Evolutionary conservation across 2,113 vertebrate species (phyloP), one percentile per base, ranked within the genome.

Genomic region (Hydrochoerus hydrochaeris): DNA sequence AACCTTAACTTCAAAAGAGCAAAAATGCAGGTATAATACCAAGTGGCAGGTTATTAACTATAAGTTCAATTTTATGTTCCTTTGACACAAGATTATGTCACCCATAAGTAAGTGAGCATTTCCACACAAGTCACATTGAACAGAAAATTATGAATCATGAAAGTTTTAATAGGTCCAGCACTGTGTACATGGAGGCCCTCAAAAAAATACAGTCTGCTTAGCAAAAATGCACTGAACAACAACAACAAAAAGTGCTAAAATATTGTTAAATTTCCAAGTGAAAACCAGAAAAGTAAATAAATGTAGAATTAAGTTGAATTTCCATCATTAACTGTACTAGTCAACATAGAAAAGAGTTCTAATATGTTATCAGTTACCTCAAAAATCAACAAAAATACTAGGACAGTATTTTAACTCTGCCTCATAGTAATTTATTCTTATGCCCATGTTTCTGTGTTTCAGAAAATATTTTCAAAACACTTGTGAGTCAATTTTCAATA

Each of bases 11-110:
- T 95, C 92, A 97, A 96, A 26, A 75, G 89, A 96, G 26, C 46
- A 96, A 95, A 95, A 49, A 46, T 28, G 22, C 44, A 94, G 92
- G 30, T 97, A 88, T 96, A 97, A 95, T 88, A 90, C 30, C 67
- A 97, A 91, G 65, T 85, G 3, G 73, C 94, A 95, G 20, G 75
- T 95, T 97, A 96, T 95, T 97, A 94, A 83, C 90, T 91, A 54
- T 91, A 95, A 85, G 65, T 95, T 96, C 73, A 90, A 67, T 96
- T 84, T 97, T 96, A 92, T 85, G 32, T 87, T 95, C 28, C 83
- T 95, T 95, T 97, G 86, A 96, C 44, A 90, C n/a, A 85, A 89
- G 75, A 88, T 63, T 85, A 90, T 78, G 69, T 81, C 67, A 93
- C n/a, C n/a, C 41, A 96, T 19, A 60, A 88, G 73, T 49, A 69